These are phyloP conservation scores for Phortica okadai DNA, from an alignment of 2,888 invertebrate species.

Conservation along the genomic window DNA sequence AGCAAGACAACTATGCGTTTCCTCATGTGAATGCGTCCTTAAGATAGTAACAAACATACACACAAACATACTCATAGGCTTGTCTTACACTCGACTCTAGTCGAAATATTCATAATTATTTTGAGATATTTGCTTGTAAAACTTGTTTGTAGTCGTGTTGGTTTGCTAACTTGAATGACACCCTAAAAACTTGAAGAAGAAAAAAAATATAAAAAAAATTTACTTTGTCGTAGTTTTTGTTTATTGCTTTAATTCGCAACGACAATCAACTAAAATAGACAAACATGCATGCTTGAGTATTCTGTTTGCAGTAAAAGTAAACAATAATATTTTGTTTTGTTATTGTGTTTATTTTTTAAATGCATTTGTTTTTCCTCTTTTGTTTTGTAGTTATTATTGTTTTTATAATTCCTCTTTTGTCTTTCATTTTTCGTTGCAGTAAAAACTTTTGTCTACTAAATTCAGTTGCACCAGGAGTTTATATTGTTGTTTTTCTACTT, in stretches of 20 bases:
- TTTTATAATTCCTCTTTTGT: conserved; percentile 17
- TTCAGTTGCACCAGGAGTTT: too few species aligned
- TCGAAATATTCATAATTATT: conserved; percentile 20
- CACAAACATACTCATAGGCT: neutral
- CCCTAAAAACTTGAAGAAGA: neutral
- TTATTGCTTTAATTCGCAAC: conserved; percentile 21
- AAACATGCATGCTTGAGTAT: neutral
- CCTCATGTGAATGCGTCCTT: neutral
- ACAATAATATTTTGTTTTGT: neutral
- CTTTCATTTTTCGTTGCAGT: too few species aligned
- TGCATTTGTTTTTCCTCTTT: conserved; percentile 12
- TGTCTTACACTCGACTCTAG: neutral
- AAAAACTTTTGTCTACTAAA: too few species aligned
- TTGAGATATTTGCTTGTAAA: conserved; percentile 13
- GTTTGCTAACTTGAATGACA: neutral
- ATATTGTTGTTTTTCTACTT: conserved; percentile 33
- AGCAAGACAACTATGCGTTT: neutral
- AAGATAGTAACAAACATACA: neutral
- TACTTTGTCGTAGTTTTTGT: conserved; percentile 52
- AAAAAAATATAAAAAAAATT: conserved; percentile 14
- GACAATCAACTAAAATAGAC: neutral
- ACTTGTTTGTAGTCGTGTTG: neutral
- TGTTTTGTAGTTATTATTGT: conserved; percentile 32
- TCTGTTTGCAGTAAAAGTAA: neutral
- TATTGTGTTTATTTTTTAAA: conserved; percentile 21